A percentile compares a stretch with the other conserved stretches of the same genome.
Conservation (phyloP, 1,140 invertebrate genomes). For the Venturia canescens region DNA sequence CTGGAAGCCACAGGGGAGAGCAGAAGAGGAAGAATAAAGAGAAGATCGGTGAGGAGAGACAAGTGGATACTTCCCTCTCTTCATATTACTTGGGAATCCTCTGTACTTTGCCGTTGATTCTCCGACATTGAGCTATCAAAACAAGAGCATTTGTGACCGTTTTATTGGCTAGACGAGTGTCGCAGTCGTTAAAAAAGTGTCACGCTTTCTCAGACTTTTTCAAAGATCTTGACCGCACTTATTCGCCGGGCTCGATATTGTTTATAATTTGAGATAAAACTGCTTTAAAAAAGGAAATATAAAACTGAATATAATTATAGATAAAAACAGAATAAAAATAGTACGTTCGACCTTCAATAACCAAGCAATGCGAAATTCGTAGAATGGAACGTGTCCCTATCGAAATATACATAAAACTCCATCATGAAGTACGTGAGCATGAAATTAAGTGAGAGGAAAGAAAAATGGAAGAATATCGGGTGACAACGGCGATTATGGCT, state of each 20-base stretch:
- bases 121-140: conserved; percentile 18
- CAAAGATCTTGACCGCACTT: neutral
- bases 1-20: conserved; percentile 40
- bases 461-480: no score
- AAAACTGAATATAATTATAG: neutral
- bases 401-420: no score
- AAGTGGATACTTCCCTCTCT: conserved; percentile 68
- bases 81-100: conserved; percentile 28
- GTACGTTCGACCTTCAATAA: no score
- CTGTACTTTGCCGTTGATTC: conserved; percentile 7
- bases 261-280: neutral
- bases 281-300: neutral
- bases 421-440: no score
- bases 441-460: no score
- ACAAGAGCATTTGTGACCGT: conserved; percentile 52
- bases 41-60: conserved; percentile 61
- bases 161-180: conserved; percentile 61
- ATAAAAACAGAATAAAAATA: no score
- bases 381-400: no score
- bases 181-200: conserved; percentile 4
- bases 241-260: neutral
- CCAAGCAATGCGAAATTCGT: no score
- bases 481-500: no score
- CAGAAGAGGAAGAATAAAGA: neutral
- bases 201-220: neutral